Evolutionary conservation across 2,888 invertebrate genomes (phyloP), one percentile per base, ranked within the genome.

Genomic region (Autographa pulchrina): DNA sequence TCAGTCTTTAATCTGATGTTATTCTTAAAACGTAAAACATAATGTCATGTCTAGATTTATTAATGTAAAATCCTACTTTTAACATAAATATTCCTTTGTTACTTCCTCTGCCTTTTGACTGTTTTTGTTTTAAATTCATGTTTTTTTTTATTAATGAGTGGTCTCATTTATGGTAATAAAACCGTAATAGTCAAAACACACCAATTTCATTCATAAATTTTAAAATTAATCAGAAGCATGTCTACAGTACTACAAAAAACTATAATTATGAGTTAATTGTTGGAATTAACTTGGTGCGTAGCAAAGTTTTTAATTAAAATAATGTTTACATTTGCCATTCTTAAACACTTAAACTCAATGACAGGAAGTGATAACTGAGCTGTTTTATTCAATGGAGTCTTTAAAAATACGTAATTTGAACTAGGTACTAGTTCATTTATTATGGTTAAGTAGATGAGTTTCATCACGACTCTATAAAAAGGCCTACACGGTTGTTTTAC

Each of bases 131-230:
- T 43, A 43, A 43, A 43, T 43, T 43, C 43, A 43, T 43, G 43
- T 43, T 41, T 14, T 43, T 14, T 43, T 43, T 16, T 16, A 16
- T 43, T 43, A 16, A 43, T 16, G 16, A 16, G 16, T 38, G 38
- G 9, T 43, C 16, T 43, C 43, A 43, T 14, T 14, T 43, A 43
- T 43, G 16, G 43, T 43, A 43, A 43, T 16, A 11, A 38, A 25
- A 25, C 25, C 38, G 38, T 38, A 5, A 11, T 38, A 38, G 38
- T 14, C 41, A 41, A 41, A 41, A 20, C 32, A 32, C 13, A 65
- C 76, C 65, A 20, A 58, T 20, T 56, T 64, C 80, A 78, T 76
- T 76, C 80, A 76, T 66, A 80, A 78, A 72, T 58, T 58, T 41
- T 65, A 65, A 32, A 35, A 68, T 63, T 63, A 72, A 72, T 76